These are phyloP conservation scores for Clanis bilineata DNA, from an alignment of 2,888 invertebrate species.

Conservation along the genomic window DNA sequence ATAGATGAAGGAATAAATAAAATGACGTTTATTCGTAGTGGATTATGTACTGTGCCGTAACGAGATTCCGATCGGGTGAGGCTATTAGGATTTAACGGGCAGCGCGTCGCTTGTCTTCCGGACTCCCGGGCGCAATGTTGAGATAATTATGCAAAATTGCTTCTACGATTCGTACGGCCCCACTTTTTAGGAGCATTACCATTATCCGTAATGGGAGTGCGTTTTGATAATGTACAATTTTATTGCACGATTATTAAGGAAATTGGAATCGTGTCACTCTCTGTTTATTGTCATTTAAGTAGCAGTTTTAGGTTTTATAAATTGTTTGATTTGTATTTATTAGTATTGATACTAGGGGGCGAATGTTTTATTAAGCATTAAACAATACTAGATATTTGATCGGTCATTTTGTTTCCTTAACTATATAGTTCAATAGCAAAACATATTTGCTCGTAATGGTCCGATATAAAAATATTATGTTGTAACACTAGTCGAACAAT, in stretches of 20 bases:
- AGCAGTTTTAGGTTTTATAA: not conserved
- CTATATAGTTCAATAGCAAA: not conserved
- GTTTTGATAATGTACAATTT: slow-evolving; percentile 78
- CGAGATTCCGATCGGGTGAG: slow-evolving; percentile 73
- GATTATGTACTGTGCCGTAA: slow-evolving; percentile 65
- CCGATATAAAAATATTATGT: slow-evolving; percentile 29
- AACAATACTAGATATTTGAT: too few species aligned
- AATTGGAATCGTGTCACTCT: slow-evolving; percentile 50
- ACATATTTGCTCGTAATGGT: not conserved
- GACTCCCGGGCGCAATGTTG: slow-evolving; percentile 48
- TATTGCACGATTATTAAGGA: slow-evolving; percentile 70
- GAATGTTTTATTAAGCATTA: too few species aligned
- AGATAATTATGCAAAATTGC: slow-evolving; percentile 81
- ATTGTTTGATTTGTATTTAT: not conserved
- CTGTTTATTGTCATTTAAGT: slow-evolving; percentile 32
- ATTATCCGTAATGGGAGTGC: slow-evolving; percentile 77
- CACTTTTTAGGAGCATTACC: slow-evolving; percentile 77
- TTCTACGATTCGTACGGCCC: slow-evolving; percentile 75
- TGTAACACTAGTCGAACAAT: slow-evolving; percentile 62
- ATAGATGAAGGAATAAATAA: slow-evolving; percentile 41
- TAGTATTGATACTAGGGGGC: too few species aligned
- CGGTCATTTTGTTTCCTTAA: not conserved
- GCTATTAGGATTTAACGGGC: slow-evolving; percentile 78
- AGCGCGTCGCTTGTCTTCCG: slow-evolving; percentile 58
- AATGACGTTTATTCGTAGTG: slow-evolving; percentile 63